Conservation (phyloP, 2,888 invertebrate species). For the Stenoptilia bipunctidactyla region DNA sequence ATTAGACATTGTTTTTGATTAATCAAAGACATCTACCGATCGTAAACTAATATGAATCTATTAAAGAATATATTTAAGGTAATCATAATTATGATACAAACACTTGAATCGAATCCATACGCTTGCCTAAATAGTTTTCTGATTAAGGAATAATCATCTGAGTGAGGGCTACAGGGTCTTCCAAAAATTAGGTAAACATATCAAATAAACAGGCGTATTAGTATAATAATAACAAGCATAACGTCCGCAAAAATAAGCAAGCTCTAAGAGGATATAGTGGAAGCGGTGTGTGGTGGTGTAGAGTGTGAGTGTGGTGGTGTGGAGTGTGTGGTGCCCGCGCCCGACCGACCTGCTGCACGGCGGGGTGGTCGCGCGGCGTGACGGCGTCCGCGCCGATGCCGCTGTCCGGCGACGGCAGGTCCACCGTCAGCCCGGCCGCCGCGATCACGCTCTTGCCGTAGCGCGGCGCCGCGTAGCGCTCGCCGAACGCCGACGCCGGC, state of each 20-base stretch:
- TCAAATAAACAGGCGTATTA: no score
- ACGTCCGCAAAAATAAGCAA: constrained; percentile 9
- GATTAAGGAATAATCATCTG: no score
- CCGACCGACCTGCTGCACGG: constrained; percentile 88
- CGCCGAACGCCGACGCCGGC: constrained; percentile 75
- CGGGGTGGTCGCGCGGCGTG: constrained; percentile 90
- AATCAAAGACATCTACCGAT: no score
- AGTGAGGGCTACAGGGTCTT: no score
- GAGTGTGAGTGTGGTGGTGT: constrained; percentile 22
- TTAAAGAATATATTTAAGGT: no score
- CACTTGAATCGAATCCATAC: no score
- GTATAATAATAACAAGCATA: not conserved
- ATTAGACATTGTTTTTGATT: constrained; percentile 1
- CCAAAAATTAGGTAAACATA: no score
- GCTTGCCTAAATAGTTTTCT: no score
- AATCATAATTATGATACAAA: no score
- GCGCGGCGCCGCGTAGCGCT: constrained; percentile 77
- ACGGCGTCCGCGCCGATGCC: constrained; percentile 96
- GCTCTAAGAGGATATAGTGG: no score
- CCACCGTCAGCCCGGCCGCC: constrained; percentile 88
- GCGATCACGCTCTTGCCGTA: constrained; percentile 81
- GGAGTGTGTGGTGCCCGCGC: constrained; percentile 37
- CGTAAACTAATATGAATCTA: no score
- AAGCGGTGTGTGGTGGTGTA: constrained; percentile 17
- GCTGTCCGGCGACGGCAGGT: constrained; percentile 95